These are phyloP conservation scores for Echinarachnius parma DNA, from an alignment of 53 echinoderm and acorn worm species.

Conservation along the genomic window DNA sequence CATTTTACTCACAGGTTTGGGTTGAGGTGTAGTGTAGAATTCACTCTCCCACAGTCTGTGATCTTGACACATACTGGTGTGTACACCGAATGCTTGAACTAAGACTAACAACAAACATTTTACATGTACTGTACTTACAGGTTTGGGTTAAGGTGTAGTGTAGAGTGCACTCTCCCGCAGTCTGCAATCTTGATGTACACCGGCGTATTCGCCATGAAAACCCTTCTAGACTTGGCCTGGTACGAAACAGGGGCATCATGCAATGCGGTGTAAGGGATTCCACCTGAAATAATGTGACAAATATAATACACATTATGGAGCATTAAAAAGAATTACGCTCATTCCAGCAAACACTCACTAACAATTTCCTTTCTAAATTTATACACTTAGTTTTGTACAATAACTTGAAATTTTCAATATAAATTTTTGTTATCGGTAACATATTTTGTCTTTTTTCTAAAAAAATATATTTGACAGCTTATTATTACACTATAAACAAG, in stretches of 20 bases:
- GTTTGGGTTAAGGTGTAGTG: constrained; percentile 72
- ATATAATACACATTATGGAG: too few relatives aligned
- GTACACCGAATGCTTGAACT: not conserved
- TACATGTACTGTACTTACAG: constrained; percentile 60
- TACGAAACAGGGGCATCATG: constrained; percentile 55
- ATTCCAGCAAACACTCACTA: too few relatives aligned
- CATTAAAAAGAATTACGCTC: too few relatives aligned
- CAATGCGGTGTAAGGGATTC: not conserved
- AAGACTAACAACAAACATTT: not conserved
- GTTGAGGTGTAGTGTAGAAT: constrained; percentile 62
- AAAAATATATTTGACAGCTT: too few relatives aligned
- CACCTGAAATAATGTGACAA: too few relatives aligned
- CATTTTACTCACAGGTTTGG: constrained; percentile 68
- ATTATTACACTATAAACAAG: too few relatives aligned
- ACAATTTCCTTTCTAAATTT: too few relatives aligned
- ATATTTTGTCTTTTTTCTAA: too few relatives aligned
- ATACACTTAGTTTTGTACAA: too few relatives aligned
- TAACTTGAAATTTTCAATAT: too few relatives aligned
- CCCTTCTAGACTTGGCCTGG: constrained; percentile 44
- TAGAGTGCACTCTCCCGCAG: constrained; percentile 51
- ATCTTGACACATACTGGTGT: constrained; percentile 49
- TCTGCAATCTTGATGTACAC: constrained; percentile 52
- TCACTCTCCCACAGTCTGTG: constrained; percentile 52
- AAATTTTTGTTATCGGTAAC: too few relatives aligned
- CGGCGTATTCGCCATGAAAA: constrained; percentile 53